Conservation (phyloP, 2,113 vertebrate genomes). For the Pedionomus torquatus region DNA sequence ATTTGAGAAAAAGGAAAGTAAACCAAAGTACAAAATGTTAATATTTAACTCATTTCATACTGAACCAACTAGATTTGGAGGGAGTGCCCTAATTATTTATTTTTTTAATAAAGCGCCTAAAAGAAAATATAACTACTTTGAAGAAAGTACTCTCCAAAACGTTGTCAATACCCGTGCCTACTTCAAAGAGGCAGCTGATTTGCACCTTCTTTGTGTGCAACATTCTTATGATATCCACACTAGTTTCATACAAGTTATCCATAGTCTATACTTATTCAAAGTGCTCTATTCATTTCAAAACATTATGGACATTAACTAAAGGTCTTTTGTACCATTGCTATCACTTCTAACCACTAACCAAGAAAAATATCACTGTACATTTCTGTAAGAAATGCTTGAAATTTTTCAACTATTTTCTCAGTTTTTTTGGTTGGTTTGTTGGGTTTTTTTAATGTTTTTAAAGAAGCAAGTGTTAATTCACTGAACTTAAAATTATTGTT, state of each 20-base stretch:
- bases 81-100: not conserved
- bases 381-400: not conserved
- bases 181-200: not conserved
- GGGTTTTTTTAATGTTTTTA: too few species aligned
- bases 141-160: not conserved
- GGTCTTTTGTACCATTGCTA: not conserved
- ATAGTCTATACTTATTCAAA: not conserved
- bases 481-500: not conserved
- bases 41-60: not conserved
- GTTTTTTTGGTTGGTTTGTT: too few species aligned
- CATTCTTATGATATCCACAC: not conserved
- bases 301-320: not conserved
- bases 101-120: not conserved
- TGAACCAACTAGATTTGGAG: not conserved
- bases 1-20: not conserved
- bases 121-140: not conserved
- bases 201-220: not conserved
- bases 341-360: not conserved
- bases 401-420: fast-evolving
- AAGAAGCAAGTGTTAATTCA: not conserved
- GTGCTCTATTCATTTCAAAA: not conserved
- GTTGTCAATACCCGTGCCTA: not conserved
- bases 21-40: not conserved
- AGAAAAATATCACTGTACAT: not conserved
- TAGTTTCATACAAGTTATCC: not conserved